phyloP scores from a whole-genome alignment of 1,140 invertebrate genomes.

The Leguminivora glycinivorella region DNA sequence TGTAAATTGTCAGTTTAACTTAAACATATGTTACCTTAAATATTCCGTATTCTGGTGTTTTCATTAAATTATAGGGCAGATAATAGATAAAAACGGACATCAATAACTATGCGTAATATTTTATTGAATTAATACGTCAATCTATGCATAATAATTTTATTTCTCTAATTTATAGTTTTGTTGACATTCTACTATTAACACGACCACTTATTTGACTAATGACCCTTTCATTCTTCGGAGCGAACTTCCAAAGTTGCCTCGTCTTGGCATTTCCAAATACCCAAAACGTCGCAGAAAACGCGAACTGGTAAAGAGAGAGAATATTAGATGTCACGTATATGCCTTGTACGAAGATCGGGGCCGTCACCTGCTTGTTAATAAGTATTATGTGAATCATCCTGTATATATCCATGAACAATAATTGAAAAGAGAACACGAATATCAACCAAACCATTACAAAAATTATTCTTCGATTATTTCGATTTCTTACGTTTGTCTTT shows the following conservation, averaged over 20 bases:
- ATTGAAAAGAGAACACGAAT: conserved; percentile 62
- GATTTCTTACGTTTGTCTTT: conserved; percentile 44
- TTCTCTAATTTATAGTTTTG: conserved; percentile 4
- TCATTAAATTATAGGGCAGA: too few species aligned
- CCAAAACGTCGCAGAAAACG: conserved; percentile 67
- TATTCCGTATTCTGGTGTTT: too few species aligned
- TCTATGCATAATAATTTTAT: background rate
- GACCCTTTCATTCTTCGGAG: conserved; percentile 21
- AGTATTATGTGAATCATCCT: conserved; percentile 46
- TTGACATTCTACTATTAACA: background rate
- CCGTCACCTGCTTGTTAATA: conserved; percentile 29
- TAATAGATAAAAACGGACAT: too few species aligned
- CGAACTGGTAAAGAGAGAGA: conserved; percentile 57
- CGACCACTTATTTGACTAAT: conserved; percentile 16
- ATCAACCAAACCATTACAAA: conserved; percentile 60
- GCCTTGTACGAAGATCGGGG: conserved; percentile 24
- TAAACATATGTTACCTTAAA: too few species aligned
- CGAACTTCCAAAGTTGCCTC: conserved; percentile 55
- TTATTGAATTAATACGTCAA: background rate
- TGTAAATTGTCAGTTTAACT: too few species aligned
- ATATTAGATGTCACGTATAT: conserved; percentile 49
- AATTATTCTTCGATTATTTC: conserved; percentile 51
- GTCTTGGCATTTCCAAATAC: conserved; percentile 67
- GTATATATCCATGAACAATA: conserved; percentile 53
- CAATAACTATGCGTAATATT: too few species aligned